Evolutionary conservation across 2,888 invertebrate genomes (phyloP).

Genomic region (Nephrotoma appendiculata): DNA sequence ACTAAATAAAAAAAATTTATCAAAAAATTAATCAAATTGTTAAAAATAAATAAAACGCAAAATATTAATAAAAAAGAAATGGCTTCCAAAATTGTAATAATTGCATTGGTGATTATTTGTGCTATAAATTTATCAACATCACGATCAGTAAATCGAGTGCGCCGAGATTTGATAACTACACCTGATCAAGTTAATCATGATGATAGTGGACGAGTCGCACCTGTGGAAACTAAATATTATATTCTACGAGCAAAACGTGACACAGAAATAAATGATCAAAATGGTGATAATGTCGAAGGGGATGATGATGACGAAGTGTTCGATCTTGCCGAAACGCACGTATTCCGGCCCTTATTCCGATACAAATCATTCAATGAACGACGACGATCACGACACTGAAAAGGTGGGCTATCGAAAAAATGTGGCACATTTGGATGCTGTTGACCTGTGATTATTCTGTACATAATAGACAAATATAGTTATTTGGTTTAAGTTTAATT

Average conservation of each 20-base stretch:
- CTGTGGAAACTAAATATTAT: neutral
- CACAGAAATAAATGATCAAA: neutral
- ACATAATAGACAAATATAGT: too few species aligned
- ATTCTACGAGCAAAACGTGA: neutral
- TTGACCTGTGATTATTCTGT: too few species aligned
- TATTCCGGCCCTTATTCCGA: neutral
- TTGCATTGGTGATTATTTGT: neutral
- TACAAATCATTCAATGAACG: neutral
- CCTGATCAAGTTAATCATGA: neutral
- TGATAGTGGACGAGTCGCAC: neutral
- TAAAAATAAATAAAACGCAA: too few species aligned
- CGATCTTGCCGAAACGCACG: neutral
- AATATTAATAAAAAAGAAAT: neutral
- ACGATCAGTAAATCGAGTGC: neutral
- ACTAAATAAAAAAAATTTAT: neutral
- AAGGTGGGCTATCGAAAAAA: too few species aligned
- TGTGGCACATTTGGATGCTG: too few species aligned
- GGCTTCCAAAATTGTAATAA: neutral
- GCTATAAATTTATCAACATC: neutral
- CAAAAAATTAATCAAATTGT: neutral
- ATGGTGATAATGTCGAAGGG: neutral
- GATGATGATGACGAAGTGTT: neutral
- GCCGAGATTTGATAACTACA: neutral
- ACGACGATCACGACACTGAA: neutral
- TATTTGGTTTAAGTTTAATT: too few species aligned